Evolutionary conservation across 2,888 invertebrate species (phyloP).

Genomic region (Gortyna flavago): DNA sequence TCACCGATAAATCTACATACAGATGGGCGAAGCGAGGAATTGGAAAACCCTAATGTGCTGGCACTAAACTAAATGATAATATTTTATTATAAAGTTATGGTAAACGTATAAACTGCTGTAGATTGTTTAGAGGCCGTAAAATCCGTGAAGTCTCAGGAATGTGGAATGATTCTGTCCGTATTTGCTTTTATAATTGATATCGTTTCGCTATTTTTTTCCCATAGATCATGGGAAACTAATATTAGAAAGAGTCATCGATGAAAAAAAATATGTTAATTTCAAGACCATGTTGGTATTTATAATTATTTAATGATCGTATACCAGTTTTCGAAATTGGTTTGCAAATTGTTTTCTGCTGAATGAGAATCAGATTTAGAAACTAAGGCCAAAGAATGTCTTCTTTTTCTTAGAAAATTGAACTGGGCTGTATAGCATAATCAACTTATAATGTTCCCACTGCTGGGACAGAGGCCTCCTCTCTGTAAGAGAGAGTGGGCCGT

Average conservation of each 20-base stretch:
- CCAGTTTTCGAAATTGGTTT: conserved; percentile 33
- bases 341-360: conserved; percentile 28
- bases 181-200: conserved; percentile 52
- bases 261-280: conserved; percentile 35
- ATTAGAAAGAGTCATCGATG: conserved; percentile 38
- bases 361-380: conserved; percentile 43
- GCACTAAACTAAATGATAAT: conserved; percentile 69
- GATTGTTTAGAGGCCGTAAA: conserved; percentile 28
- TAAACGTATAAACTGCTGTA: conserved; percentile 40
- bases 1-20: conserved; percentile 79
- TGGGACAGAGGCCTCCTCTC: neutral
- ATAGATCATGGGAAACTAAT: conserved; percentile 32
- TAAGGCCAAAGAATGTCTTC: conserved; percentile 3
- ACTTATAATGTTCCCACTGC: neutral
- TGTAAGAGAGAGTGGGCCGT: neutral
- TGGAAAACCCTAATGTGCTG: conserved; percentile 79
- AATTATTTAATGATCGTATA: conserved; percentile 26
- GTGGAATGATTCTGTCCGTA: conserved; percentile 35
- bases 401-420: neutral
- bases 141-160: conserved; percentile 46
- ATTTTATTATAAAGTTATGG: conserved; percentile 61
- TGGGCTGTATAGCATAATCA: neutral
- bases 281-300: conserved; percentile 37
- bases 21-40: conserved; percentile 66
- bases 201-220: conserved; percentile 47